phyloP scores from a whole-genome alignment of 2,797 vertebrate genomes.

The Malurus splendens region DNA sequence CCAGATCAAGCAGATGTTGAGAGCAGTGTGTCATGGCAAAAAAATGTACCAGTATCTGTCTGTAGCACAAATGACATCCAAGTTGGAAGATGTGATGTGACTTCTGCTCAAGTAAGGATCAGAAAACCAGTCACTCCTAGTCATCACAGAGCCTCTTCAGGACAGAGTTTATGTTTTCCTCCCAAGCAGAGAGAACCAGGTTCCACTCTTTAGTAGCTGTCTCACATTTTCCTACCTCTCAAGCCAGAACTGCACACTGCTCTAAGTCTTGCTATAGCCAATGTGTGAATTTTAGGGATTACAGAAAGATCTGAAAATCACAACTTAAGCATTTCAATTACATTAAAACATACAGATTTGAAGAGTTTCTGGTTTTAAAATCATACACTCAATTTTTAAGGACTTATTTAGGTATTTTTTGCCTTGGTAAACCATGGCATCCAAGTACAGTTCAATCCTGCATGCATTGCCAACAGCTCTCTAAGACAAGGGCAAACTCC shows the following conservation, averaged over 20 bases:
- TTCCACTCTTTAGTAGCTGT: not conserved
- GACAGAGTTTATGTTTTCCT: not conserved
- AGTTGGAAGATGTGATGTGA: not conserved
- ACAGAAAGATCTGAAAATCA: not conserved
- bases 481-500: not conserved
- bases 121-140: rapidly evolving
- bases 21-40: not conserved
- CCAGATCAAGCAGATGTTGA: not conserved
- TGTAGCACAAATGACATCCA: not conserved
- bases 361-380: not conserved
- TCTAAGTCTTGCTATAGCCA: not conserved
- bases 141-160: not conserved
- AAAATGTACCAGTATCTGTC: not conserved
- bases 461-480: not conserved
- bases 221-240: not conserved
- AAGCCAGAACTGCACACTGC: not conserved
- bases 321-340: not conserved
- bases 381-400: not conserved
- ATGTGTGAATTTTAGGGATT: not conserved
- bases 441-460: not conserved
- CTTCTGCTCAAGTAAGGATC: not conserved
- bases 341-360: not conserved
- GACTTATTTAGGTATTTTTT: not conserved
- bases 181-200: not conserved
- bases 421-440: not conserved